Conservation (phyloP, 2,797 vertebrate genomes). For the Podarcis lilfordi region DNA sequence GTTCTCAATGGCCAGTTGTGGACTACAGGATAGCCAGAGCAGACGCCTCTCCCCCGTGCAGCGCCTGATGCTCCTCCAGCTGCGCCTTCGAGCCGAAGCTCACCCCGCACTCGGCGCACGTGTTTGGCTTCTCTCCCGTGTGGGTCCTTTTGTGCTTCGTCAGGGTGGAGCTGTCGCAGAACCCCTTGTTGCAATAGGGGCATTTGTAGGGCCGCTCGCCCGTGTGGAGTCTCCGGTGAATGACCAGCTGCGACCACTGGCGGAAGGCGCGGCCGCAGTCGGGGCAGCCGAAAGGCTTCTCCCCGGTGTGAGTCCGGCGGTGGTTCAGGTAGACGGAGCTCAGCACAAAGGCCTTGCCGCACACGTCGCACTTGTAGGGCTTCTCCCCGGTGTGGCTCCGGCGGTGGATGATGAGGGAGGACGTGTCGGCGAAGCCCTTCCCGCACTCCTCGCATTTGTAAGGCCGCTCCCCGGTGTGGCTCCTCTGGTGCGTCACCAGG, state of each 20-base stretch:
- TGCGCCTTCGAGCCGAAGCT: neutral
- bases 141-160: slow-evolving; percentile 65
- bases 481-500: slow-evolving; percentile 16
- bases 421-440: slow-evolving; percentile 17
- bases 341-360: slow-evolving; percentile 2
- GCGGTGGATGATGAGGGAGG: slow-evolving; percentile 12
- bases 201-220: slow-evolving; percentile 60
- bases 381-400: slow-evolving; percentile 18
- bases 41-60: neutral
- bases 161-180: slow-evolving; percentile 62
- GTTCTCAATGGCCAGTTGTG: neutral
- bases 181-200: slow-evolving; percentile 61
- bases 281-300: slow-evolving; percentile 64
- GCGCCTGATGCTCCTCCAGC: neutral
- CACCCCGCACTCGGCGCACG: neutral
- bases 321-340: slow-evolving; percentile 48
- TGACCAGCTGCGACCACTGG: slow-evolving; percentile 66
- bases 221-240: slow-evolving; percentile 61
- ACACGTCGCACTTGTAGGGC: slow-evolving; percentile 1
- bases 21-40: neutral
- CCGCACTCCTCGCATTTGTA: slow-evolving; percentile 16
- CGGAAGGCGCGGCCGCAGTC: slow-evolving; percentile 62
- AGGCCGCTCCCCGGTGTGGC: slow-evolving; percentile 6
- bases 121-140: slow-evolving; percentile 49
- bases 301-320: slow-evolving; percentile 63